phyloP scores from a whole-genome alignment of 2,797 vertebrate species.

The Premnoplex brunnescens region DNA sequence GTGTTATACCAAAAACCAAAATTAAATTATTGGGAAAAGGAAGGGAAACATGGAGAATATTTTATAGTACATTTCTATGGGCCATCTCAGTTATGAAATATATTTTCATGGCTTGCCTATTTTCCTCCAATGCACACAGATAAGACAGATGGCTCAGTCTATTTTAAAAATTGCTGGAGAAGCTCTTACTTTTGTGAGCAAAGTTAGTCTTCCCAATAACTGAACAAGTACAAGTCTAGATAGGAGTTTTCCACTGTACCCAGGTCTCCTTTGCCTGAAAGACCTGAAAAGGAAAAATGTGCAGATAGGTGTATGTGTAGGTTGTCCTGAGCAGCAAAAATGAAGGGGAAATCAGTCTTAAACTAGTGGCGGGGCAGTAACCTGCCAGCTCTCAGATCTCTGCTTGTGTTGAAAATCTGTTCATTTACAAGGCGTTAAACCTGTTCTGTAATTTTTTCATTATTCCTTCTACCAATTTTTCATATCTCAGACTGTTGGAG shows the following conservation, averaged over 20 bases:
- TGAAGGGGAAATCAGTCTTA: not conserved
- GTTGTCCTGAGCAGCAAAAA: not conserved
- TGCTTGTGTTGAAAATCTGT: not conserved
- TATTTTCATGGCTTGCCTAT: not conserved
- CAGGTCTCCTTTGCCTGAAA: not conserved
- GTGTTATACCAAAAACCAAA: not conserved
- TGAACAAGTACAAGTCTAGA: not conserved
- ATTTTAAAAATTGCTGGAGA: not conserved
- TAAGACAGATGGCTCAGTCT: not conserved
- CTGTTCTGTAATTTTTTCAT: not conserved
- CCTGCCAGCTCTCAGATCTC: not conserved
- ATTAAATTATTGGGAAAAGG: not conserved
- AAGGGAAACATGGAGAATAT: not conserved
- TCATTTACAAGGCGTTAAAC: not conserved
- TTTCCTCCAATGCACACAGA: not conserved
- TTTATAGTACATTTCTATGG: not conserved
- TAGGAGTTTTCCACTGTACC: not conserved
- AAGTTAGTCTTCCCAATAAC: not conserved
- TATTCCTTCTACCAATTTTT: not conserved
- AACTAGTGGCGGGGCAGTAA: not conserved
- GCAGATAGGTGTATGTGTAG: not conserved
- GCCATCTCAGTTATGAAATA: not conserved
- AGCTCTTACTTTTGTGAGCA: not conserved
- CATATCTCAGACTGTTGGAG: not conserved
- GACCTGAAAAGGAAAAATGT: not conserved